phyloP scores from a whole-genome alignment of 2,797 vertebrate species.

The Heteromormyrus szaboi region DNA sequence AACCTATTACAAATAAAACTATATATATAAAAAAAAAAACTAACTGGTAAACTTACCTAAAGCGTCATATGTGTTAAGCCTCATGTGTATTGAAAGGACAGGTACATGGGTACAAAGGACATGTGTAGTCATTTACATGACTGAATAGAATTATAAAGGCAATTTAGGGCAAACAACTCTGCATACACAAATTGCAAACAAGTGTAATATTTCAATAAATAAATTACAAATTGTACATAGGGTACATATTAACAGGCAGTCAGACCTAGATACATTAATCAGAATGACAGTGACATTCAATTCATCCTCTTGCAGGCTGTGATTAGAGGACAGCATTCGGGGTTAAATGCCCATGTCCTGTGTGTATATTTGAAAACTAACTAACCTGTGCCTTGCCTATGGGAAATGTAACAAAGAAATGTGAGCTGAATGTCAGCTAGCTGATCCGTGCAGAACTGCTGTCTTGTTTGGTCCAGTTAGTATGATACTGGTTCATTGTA shows the following conservation, averaged over 20 bases:
- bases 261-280: not conserved
- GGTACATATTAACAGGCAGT: not conserved
- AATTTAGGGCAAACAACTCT: not conserved
- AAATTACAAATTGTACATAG: not conserved
- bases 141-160: not conserved
- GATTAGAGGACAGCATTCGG: not conserved
- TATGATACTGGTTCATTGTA: not conserved
- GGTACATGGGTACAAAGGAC: not conserved
- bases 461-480: not conserved
- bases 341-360: not conserved
- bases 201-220: not conserved
- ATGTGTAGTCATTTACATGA: not conserved
- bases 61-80: not conserved
- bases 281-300: not conserved
- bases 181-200: not conserved
- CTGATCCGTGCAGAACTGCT: not conserved
- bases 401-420: not conserved
- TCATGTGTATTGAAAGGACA: not conserved
- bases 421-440: not conserved
- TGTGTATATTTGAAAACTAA: not conserved
- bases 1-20: not conserved
- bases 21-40: not conserved
- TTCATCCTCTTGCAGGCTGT: not conserved
- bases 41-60: not conserved
- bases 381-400: not conserved